Conservation (phyloP, 2,797 vertebrate species). For the Poeciliopsis paucimaculata region DNA sequence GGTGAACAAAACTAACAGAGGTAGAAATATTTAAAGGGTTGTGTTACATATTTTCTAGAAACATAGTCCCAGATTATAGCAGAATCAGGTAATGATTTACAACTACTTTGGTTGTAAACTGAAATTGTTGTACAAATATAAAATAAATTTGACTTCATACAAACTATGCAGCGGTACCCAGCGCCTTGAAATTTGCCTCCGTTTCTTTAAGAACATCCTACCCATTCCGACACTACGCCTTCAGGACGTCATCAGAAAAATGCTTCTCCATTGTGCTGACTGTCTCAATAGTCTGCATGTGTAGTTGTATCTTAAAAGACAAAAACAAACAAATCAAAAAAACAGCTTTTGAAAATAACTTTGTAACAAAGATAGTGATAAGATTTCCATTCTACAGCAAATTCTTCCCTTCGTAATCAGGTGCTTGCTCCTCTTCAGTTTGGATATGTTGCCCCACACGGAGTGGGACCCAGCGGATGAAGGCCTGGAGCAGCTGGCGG, state of each 20-base stretch:
- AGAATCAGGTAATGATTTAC: neutral
- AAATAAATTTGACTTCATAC: neutral
- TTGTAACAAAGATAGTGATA: neutral
- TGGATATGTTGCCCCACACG: constrained; percentile 71
- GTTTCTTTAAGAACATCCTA: too few relatives aligned
- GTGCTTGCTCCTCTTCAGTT: constrained; percentile 25
- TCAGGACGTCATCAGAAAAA: too few relatives aligned
- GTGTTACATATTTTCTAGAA: neutral
- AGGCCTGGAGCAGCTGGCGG: constrained; percentile 19
- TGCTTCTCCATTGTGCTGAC: neutral
- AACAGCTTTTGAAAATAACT: neutral
- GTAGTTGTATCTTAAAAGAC: neutral
- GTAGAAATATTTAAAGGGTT: neutral
- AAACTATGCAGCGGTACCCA: too few relatives aligned
- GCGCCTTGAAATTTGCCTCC: too few relatives aligned
- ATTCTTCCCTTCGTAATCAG: neutral
- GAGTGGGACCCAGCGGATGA: constrained; percentile 68
- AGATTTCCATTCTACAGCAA: neutral
- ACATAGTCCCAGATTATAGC: too few relatives aligned
- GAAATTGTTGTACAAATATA: neutral
- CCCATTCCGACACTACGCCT: too few relatives aligned
- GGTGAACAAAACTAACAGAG: neutral
- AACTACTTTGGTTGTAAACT: neutral
- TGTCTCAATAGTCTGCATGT: neutral
- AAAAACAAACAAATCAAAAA: neutral